Evolutionary conservation across 2,888 invertebrate species (phyloP), one percentile per base, ranked within the genome.

Genomic region (Cantharis nigra): DNA sequence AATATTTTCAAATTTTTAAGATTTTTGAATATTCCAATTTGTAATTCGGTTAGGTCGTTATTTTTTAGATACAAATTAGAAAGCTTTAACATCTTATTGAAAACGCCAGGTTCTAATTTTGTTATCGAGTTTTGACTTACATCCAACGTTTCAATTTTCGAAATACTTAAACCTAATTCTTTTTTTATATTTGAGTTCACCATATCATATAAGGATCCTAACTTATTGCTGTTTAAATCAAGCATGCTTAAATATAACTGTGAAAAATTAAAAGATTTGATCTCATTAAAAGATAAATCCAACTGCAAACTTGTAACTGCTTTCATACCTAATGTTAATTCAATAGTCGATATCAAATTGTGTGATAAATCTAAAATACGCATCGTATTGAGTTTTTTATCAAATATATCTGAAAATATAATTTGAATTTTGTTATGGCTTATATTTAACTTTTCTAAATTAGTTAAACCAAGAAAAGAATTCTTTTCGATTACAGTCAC

Each of bases 1-100:
- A 78, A 18, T 11, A 14, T 3, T n/a, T 11, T 11, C 14, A 78
- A 62, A 16, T 26, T 13, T 11, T 16, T 10, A 23, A 78, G 70
- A 23, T 69, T 13, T 33, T 33, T 11, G 11, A 78, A 75, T 28
- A 16, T 70, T 7, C 78, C 78, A 26, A 78, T 70, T 26, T 71
- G 75, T 9, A 78, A 26, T 16, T 72, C 14, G 9, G 9, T 33
- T 9, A 78, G 4, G 3, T 70, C 3, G 49, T 78, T 78, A 33
- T 75, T 71, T 30, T 72, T 11, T 1, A 77, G 20, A 69, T 30
- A 63, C 20, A 77, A 74, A 63, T 18, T 9, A 2, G 4, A 9
- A 14, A 77, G 67, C 4, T 11, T 14, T 18, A 20, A 7, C 9
- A 73, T 30, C 3, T 23, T 67, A 20, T 18, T 11, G 69, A 77